Base-by-base conservation (phyloP, 2,113 vertebrate species). In the Rhea pennata region DNA sequence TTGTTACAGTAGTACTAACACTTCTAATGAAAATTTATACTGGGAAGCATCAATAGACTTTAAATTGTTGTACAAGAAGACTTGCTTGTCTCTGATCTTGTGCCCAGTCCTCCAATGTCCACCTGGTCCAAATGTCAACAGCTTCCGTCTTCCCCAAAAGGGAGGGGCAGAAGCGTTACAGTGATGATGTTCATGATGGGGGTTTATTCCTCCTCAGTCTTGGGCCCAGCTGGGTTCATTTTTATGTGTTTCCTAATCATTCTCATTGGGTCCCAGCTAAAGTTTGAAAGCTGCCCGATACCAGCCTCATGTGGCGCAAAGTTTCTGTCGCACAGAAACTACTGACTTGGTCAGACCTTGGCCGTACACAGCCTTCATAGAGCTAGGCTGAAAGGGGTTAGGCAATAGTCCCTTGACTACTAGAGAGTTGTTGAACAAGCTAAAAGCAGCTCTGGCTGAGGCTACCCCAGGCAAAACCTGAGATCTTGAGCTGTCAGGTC, bases 231-330 rank as follows among this genome's bases (percentile, higher is more conserved):
- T 46, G 13, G 23, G 6, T 53, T 81, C 46, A 13, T 69, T 31
- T 46, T n/a, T 42, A 0, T 29, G 1, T 48, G 10, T 48, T 50
- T 31, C 54, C 54, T 56, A 15, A 56, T 29, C 54, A 31, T 73
- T 72, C 20, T 0, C 1, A 0, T 12, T 16, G 24, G 2, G 0
- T 33, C 40, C 59, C 22, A 39, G 64, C 3, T 84, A 31, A 44
- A 23, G 15, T 39, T 58, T 56, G 22, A 56, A 80, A 80, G 65
- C 66, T 82, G 31, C 39, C 40, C 22, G 24, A 9, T 20, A 40
- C 4, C 54, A 66, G 67, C 44, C 46, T 54, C 4, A 1, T 4
- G 46, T 36, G 36, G 17, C 0, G 0, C 26, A 46, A 81, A 88
- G 65, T 23, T n/a, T 86, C n/a, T 85, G 48, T 82, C 69, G 50